Conservation (phyloP, 2,888 invertebrate genomes). For the Panzeria rudis region DNA sequence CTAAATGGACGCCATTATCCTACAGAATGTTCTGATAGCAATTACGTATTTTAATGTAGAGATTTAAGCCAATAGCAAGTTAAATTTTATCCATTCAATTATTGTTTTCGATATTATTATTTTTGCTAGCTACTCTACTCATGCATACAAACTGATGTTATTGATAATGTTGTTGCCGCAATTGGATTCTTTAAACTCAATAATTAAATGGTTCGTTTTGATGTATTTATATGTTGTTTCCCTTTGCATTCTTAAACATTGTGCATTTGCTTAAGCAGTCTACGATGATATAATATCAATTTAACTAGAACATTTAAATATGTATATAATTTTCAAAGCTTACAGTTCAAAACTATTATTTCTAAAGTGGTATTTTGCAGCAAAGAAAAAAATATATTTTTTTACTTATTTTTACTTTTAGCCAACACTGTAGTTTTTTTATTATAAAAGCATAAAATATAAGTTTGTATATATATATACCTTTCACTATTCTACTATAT, state of each 20-base stretch:
- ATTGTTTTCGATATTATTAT: slow-evolving; percentile 20
- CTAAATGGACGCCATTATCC: background rate
- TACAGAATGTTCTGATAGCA: background rate
- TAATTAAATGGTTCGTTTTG: background rate
- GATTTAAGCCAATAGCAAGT: slow-evolving; percentile 46
- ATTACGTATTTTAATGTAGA: background rate
- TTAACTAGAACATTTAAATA: too few species aligned
- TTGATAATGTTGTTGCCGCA: background rate
- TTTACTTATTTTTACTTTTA: background rate
- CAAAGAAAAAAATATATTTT: too few species aligned
- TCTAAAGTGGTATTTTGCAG: too few species aligned
- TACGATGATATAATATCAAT: too few species aligned
- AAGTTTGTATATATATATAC: too few species aligned
- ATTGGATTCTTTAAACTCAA: background rate
- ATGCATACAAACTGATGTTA: slow-evolving; percentile 13
- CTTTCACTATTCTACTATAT: background rate
- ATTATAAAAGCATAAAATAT: background rate
- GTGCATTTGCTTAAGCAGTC: background rate
- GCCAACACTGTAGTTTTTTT: background rate
- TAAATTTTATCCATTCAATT: slow-evolving; percentile 51
- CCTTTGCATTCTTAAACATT: background rate
- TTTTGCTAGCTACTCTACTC: background rate
- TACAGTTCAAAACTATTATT: too few species aligned
- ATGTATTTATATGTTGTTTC: slow-evolving; percentile 5
- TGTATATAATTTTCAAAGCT: too few species aligned